Base-by-base conservation (phyloP, 2,113 vertebrate genomes). In the Clupea harengus region DNA sequence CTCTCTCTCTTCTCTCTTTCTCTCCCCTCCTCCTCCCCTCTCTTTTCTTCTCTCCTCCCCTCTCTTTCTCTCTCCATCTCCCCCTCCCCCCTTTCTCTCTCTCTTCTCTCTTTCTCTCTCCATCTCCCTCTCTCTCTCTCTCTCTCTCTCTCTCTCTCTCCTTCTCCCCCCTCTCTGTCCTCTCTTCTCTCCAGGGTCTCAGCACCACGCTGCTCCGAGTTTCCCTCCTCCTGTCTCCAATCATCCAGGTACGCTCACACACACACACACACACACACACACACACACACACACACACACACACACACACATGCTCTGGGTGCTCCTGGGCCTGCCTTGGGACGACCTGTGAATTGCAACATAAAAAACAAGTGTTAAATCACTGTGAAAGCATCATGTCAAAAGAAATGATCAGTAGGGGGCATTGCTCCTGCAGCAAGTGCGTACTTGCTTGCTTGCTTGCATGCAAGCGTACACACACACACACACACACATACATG, bases 221-320 rank as follows among this genome's bases (percentile, higher is more conserved):
- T 96, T 93, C 89, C 89, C 91, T 84, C 85, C 86, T 3, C 90
- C 89, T 46, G 88, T 91, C 46, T 86, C 90, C 88, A 93, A 93
- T 85, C 94, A 94, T 87, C 94, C 94, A 94, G 94, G 94, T 95
- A 89, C 39, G 39, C 39, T 39, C n/a, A n/a, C n/a, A n/a, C n/a
- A n/a, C n/a, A n/a, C n/a, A n/a, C n/a, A n/a, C n/a, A n/a, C n/a
- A n/a, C n/a, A n/a, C 57, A 64, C 57, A 64, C 57, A 64, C 57
- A 64, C 57, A 64, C 57, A 64, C 57, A 64, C 57, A 25, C 57
- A n/a, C 57, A 64, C 57, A n/a, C 22, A n/a, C 57, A n/a, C 7
- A 25, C 57, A 64, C 57, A 60, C 57, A 22, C 57, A 60, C 4
- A 60, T 20, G 6, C 4, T n/a, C 57, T 9, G 20, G 52, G 5